Conservation (phyloP, 2,113 vertebrate genomes). For the Strigops habroptila region DNA sequence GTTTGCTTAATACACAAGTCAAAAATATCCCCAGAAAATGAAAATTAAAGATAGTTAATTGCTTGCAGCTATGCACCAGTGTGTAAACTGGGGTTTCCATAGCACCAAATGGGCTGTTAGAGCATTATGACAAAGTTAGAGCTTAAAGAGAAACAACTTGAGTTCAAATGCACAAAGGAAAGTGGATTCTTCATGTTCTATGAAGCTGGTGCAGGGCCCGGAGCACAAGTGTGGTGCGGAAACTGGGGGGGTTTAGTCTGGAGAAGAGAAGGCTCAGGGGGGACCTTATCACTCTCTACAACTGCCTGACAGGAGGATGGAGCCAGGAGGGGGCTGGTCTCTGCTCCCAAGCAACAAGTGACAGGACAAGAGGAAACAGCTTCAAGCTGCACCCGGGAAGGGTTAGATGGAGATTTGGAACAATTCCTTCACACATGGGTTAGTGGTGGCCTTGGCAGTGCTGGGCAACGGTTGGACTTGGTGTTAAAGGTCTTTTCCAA, state of each 20-base stretch:
- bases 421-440: not conserved
- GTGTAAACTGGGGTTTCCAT: not conserved
- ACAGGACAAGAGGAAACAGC: not conserved
- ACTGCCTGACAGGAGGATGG: not conserved
- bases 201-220: not conserved
- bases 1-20: not conserved
- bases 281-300: not conserved
- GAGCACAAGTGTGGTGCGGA: not conserved
- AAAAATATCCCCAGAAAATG: constrained; percentile 3
- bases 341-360: not conserved
- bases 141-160: not conserved
- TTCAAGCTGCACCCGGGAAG: not conserved
- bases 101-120: not conserved
- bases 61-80: not conserved
- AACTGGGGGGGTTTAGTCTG: not conserved
- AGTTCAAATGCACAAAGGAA: accelerated
- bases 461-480: not conserved
- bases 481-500: not conserved
- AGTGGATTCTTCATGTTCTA: accelerated
- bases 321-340: not conserved
- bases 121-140: not conserved
- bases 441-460: not conserved
- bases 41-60: not conserved
- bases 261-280: not conserved
- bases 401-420: not conserved